Evolutionary conservation across 2,797 vertebrate species (phyloP).

Genomic region (Phylloscopus collybita): DNA sequence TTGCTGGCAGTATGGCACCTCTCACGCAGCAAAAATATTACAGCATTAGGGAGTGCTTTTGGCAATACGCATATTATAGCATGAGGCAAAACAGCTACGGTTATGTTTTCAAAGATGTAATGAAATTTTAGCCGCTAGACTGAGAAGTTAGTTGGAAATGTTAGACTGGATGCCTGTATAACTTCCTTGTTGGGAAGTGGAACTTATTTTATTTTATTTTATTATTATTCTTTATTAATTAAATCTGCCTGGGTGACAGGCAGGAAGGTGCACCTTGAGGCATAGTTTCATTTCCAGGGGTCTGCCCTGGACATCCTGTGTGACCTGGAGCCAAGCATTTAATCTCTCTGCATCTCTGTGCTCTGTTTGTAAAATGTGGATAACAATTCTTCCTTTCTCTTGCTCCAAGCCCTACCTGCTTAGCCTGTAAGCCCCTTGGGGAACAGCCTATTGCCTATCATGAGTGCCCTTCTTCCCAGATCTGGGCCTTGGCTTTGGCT

Average conservation of each 20-base stretch:
- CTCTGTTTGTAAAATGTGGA: neutral
- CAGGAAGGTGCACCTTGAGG: neutral
- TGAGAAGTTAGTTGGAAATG: neutral
- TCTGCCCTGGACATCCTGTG: neutral
- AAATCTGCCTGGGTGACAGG: neutral
- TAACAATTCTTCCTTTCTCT: constrained; percentile 22
- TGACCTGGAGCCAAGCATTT: neutral
- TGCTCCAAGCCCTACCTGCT: neutral
- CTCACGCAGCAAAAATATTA: constrained; percentile 17
- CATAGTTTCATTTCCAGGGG: neutral
- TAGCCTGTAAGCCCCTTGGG: neutral
- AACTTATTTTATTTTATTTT: neutral
- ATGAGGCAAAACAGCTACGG: neutral
- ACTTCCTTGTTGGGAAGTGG: neutral
- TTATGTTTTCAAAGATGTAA: constrained; percentile 40
- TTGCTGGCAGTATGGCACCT: neutral
- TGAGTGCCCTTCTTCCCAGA: neutral
- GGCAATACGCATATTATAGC: neutral
- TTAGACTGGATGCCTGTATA: neutral
- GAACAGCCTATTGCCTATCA: neutral
- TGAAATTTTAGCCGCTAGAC: constrained; percentile 21
- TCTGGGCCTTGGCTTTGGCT: neutral
- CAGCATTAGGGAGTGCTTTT: neutral
- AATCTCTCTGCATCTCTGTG: neutral
- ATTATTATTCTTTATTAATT: neutral